Percentiles rank a stretch among this genome's conserved stretches.
phyloP scores from a whole-genome alignment of 1,140 invertebrate genomes.

The Octopus sinensis region DNA sequence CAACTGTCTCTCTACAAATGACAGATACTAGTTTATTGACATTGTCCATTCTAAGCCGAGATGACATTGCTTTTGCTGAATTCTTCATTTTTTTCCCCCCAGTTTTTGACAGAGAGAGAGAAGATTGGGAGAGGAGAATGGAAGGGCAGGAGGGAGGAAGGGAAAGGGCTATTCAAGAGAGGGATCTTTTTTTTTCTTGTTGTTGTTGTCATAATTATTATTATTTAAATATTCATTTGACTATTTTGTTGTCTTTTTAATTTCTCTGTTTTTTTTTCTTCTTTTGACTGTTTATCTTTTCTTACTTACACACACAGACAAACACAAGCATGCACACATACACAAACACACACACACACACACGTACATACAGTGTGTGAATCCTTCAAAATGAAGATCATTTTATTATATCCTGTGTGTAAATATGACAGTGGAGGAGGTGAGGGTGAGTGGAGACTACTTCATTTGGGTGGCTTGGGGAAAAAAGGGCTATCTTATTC shows the following conservation, averaged over 20 bases:
- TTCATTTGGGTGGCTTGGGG: too few relatives aligned
- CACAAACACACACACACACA: too few relatives aligned
- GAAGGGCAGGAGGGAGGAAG: not conserved
- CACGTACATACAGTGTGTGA: too few relatives aligned
- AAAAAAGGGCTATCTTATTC: not conserved
- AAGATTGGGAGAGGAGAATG: not conserved
- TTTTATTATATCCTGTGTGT: too few relatives aligned
- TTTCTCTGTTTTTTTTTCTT: not conserved
- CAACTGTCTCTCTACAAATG: not conserved
- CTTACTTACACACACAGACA: not conserved
- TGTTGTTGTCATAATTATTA: not conserved
- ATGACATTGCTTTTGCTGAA: not conserved
- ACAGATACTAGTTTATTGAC: not conserved
- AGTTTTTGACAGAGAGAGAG: not conserved
- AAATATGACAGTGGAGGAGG: too few relatives aligned
- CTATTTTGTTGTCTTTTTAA: not conserved
- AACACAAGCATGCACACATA: not conserved
- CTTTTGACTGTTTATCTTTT: not conserved
- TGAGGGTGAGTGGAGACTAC: too few relatives aligned
- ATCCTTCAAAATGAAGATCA: too few relatives aligned
- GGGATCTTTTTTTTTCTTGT: not conserved
- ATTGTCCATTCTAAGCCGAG: not conserved
- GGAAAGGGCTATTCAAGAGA: not conserved
- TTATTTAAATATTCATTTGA: too few relatives aligned
- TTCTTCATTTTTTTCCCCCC: not conserved